These are phyloP conservation scores for Chondrosia reniformis DNA, from an alignment of 37 sponge, comb jelly and placozoan genomes.

Conservation along the genomic window DNA sequence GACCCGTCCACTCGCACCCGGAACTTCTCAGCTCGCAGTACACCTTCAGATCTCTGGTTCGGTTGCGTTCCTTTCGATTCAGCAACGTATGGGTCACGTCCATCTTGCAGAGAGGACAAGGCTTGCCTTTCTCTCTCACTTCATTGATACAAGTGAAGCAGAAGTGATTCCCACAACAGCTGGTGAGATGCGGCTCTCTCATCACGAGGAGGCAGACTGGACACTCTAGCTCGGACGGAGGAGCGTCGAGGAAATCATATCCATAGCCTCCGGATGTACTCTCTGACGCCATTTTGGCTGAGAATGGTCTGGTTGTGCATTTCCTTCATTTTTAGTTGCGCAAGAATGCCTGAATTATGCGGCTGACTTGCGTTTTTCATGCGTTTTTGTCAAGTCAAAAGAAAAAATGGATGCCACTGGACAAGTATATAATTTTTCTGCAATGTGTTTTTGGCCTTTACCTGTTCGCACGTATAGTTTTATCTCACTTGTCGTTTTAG, in stretches of 20 bases:
- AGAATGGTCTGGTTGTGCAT: too few species aligned
- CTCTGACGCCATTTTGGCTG: too few species aligned
- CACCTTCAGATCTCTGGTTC: neutral
- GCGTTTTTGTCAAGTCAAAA: too few species aligned
- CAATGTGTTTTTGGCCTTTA: neutral
- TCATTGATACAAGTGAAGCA: slow-evolving; percentile 12
- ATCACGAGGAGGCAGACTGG: slow-evolving; percentile 1
- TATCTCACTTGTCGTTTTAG: slow-evolving; percentile 17
- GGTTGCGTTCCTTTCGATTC: neutral
- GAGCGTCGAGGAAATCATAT: neutral
- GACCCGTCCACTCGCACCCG: slow-evolving; percentile 7
- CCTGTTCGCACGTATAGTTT: neutral
- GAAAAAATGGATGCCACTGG: neutral
- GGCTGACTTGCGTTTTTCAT: too few species aligned
- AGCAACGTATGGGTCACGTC: neutral
- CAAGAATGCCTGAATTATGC: too few species aligned
- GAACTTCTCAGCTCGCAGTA: neutral
- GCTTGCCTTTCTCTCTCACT: neutral
- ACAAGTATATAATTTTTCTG: neutral
- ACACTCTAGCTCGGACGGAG: neutral
- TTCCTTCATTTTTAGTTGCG: too few species aligned
- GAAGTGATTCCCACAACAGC: slow-evolving; percentile 15
- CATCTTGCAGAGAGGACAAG: slow-evolving; percentile 9
- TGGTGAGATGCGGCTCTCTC: slow-evolving; percentile 17
- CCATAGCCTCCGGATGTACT: neutral